These are phyloP conservation scores for Bagarius yarrelli DNA, from an alignment of 2,113 vertebrate genomes.

Conservation along the genomic window DNA sequence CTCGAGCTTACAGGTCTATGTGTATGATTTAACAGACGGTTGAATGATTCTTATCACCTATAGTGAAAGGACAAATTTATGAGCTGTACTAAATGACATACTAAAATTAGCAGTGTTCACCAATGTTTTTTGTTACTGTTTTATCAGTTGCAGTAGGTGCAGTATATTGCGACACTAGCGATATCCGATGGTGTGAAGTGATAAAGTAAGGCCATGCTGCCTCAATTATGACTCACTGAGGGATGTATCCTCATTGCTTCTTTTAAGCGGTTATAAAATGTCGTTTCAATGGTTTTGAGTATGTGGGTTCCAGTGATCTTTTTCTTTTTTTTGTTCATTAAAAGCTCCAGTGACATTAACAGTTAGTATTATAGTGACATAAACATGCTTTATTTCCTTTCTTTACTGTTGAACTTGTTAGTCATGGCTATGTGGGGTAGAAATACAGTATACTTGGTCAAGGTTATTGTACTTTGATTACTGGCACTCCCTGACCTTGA, in stretches of 20 bases:
- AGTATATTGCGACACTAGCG: background rate
- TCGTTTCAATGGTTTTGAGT: background rate
- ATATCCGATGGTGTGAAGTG: background rate
- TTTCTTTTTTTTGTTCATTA: background rate
- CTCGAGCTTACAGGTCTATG: background rate
- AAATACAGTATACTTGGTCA: slow-evolving; percentile 26
- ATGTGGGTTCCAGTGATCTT: background rate
- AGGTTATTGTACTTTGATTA: slow-evolving; percentile 8
- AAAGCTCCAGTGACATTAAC: background rate
- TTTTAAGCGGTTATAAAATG: background rate
- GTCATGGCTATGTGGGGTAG: slow-evolving; percentile 24
- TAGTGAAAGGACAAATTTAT: background rate
- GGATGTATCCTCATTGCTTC: background rate
- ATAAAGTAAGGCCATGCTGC: background rate
- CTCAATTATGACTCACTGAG: background rate
- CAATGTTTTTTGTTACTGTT: background rate
- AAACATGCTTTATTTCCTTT: background rate
- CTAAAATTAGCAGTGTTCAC: background rate
- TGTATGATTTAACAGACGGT: background rate
- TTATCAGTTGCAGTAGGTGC: too few relatives aligned
- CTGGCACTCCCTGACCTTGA: slow-evolving; percentile 13
- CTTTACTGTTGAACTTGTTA: background rate
- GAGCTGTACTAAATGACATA: background rate
- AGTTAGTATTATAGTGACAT: background rate
- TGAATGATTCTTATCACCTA: background rate